Conservation (phyloP, 2,888 invertebrate genomes). For the Cerceris ruficornis region DNA sequence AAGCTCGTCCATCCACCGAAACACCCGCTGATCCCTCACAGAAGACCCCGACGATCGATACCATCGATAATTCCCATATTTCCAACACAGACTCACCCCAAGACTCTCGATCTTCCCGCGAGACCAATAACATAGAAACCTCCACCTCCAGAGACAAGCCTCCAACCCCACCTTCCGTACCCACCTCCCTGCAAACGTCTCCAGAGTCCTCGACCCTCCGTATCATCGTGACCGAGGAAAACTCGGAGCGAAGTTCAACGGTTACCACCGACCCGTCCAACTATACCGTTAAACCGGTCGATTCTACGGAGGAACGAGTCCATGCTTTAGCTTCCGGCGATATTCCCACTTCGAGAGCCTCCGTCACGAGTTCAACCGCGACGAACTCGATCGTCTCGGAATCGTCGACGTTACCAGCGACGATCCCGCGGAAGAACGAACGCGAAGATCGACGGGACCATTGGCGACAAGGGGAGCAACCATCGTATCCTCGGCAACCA, state of each 20-base stretch:
- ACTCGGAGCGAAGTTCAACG: slow-evolving; percentile 28
- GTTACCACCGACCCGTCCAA: slow-evolving; percentile 34
- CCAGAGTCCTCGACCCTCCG: slow-evolving; percentile 62
- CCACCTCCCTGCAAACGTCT: slow-evolving; percentile 12
- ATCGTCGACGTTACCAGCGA: not conserved
- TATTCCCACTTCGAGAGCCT: slow-evolving; percentile 25
- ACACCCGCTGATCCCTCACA: too few species aligned
- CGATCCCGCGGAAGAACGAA: slow-evolving; percentile 5
- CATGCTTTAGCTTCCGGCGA: slow-evolving; percentile 35
- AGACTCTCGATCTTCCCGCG: slow-evolving; percentile 10
- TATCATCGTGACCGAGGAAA: slow-evolving; percentile 68
- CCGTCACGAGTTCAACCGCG: not conserved
- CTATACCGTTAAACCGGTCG: slow-evolving; percentile 64
- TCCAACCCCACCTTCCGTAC: not conserved
- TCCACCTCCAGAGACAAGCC: slow-evolving; percentile 48
- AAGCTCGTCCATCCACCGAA: too few species aligned
- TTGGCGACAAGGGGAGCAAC: slow-evolving; percentile 17
- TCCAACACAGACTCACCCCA: too few species aligned
- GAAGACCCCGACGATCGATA: too few species aligned
- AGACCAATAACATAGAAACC: slow-evolving; percentile 55
- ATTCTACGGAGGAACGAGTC: slow-evolving; percentile 52
- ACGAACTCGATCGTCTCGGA: slow-evolving; percentile 2
- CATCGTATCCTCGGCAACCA: too few species aligned
- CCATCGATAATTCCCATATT: too few species aligned
- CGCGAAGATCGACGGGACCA: slow-evolving; percentile 13